phyloP scores from a whole-genome alignment of 1,140 invertebrate genomes.

The Drosophila yakuba region DNA sequence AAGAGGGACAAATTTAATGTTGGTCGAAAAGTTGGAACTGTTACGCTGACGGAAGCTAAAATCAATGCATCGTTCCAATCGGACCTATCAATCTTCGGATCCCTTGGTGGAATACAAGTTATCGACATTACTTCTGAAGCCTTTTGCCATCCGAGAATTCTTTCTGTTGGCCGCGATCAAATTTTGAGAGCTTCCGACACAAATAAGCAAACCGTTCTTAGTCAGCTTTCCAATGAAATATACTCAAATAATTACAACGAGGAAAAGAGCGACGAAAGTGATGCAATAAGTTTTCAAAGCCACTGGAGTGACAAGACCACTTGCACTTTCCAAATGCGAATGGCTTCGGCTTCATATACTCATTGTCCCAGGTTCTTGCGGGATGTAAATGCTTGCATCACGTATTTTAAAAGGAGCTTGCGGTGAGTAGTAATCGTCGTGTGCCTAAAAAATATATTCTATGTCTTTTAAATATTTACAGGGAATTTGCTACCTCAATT shows the following conservation, averaged over 20 bases:
- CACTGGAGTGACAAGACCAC: slow-evolving; percentile 85
- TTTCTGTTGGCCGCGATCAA: slow-evolving; percentile 93
- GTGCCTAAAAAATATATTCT: too few relatives aligned
- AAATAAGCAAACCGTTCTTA: slow-evolving; percentile 62
- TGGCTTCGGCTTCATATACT: slow-evolving; percentile 97
- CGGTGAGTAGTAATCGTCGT: slow-evolving; percentile 55
- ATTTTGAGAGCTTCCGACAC: slow-evolving; percentile 80
- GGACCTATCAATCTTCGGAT: slow-evolving; percentile 90
- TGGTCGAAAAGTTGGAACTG: slow-evolving; percentile 96
- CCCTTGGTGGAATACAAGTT: slow-evolving; percentile 95
- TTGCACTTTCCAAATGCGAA: slow-evolving; percentile 88
- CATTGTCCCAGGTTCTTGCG: slow-evolving; percentile 94
- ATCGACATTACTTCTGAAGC: slow-evolving; percentile 95
- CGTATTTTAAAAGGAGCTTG: slow-evolving; percentile 89
- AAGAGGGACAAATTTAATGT: slow-evolving; percentile 89
- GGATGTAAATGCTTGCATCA: slow-evolving; percentile 94
- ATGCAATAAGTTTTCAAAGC: slow-evolving; percentile 89
- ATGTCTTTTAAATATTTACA: slow-evolving; percentile 81
- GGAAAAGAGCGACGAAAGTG: slow-evolving; percentile 55
- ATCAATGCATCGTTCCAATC: slow-evolving; percentile 94
- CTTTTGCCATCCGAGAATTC: slow-evolving; percentile 92
- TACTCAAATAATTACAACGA: slow-evolving; percentile 83
- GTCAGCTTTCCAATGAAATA: slow-evolving; percentile 85
- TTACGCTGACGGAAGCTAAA: slow-evolving; percentile 94
- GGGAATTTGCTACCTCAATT: slow-evolving; percentile 92